phyloP scores from a whole-genome alignment of 2,888 invertebrate species.

The Uloborus plumipes region DNA sequence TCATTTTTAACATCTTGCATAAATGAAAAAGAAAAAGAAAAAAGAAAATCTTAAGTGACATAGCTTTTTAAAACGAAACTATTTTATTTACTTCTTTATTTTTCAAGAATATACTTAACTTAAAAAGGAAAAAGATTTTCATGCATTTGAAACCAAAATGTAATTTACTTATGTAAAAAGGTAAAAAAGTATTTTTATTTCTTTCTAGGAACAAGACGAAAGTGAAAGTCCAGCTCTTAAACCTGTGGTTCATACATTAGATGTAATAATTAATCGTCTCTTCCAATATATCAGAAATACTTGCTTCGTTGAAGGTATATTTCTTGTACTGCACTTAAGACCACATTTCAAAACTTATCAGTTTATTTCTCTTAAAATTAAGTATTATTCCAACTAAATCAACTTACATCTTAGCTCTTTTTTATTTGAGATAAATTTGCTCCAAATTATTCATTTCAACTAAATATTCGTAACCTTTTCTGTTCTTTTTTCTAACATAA shows the following conservation, averaged over 20 bases:
- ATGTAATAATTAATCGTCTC: conserved; percentile 82
- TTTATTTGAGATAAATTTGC: neutral
- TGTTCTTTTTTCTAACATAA: no score
- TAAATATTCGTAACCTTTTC: no score
- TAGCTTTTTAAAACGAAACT: no score
- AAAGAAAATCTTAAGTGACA: no score
- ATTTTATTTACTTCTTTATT: no score
- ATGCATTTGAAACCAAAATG: no score
- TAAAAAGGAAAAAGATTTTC: no score
- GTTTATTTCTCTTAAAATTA: neutral
- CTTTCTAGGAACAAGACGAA: conserved; percentile 17
- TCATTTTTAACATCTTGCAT: no score
- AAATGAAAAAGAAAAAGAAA: no score
- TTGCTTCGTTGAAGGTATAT: conserved; percentile 35
- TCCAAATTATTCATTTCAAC: neutral
- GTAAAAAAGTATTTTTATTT: neutral
- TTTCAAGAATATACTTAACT: no score
- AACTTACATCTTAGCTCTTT: neutral
- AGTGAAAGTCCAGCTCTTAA: conserved; percentile 67
- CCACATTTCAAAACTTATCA: neutral
- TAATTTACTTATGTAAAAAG: no score
- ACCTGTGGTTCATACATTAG: conserved; percentile 79
- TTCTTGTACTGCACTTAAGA: neutral
- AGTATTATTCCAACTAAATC: neutral
- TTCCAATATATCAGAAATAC: conserved; percentile 77